Percentiles rank a stretch among this genome's conserved stretches.
phyloP scores from a whole-genome alignment of 2,888 invertebrate species.

The Bombylius discolor region DNA sequence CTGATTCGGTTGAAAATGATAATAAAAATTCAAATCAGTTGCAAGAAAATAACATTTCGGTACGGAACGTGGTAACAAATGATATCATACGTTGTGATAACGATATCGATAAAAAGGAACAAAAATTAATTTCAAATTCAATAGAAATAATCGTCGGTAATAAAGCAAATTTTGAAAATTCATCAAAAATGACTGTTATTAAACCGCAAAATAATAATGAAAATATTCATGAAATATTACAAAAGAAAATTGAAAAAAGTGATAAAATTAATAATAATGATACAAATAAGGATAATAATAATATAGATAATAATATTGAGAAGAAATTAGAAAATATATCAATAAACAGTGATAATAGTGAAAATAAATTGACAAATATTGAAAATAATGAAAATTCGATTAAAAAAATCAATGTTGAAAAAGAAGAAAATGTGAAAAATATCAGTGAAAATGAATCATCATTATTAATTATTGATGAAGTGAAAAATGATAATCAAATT shows the following conservation, averaged over 20 bases:
- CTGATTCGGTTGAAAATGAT: no score
- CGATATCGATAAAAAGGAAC: no score
- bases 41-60: neutral
- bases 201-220: constrained; percentile 16
- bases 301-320: constrained; percentile 1
- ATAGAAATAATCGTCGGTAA: no score
- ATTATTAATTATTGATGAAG: neutral
- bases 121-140: no score
- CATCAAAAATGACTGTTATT: constrained; percentile 16
- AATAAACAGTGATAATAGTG: neutral
- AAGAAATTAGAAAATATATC: neutral
- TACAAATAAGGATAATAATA: neutral
- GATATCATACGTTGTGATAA: no score
- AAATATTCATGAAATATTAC: constrained; percentile 14
- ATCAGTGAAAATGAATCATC: no score
- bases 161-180: no score
- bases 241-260: constrained; percentile 2
- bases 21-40: no score
- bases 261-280: neutral
- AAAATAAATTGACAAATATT: neutral
- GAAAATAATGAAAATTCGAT: neutral
- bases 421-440: no score
- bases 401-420: neutral
- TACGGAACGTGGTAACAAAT: no score
- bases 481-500: neutral